A percentile compares a stretch with the other conserved stretches of the same genome.
These are phyloP conservation scores for Malurus splendens DNA, from an alignment of 2,797 vertebrate genomes.

Conservation along the genomic window DNA sequence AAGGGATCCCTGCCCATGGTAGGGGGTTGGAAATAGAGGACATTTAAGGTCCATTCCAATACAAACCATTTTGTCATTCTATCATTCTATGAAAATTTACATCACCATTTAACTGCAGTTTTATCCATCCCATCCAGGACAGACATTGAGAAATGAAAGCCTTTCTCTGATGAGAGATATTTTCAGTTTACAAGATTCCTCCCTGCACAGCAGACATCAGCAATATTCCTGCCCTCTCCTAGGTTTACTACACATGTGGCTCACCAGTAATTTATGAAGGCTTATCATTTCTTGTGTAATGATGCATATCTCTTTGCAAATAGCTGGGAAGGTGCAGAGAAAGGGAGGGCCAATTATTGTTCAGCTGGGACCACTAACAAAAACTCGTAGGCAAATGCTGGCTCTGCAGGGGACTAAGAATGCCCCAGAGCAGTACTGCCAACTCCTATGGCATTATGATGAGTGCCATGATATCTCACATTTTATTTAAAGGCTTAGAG, in stretches of 20 bases:
- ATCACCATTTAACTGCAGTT: background rate
- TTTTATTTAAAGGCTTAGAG: constrained; percentile 2
- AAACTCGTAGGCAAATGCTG: background rate
- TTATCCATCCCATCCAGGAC: background rate
- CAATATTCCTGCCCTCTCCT: background rate
- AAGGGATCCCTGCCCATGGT: background rate
- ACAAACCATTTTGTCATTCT: background rate
- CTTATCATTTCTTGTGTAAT: constrained; percentile 11
- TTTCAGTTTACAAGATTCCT: constrained; percentile 8
- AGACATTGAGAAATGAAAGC: background rate
- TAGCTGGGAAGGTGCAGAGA: background rate
- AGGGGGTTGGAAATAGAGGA: background rate
- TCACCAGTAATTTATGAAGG: constrained; percentile 13
- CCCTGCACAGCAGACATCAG: constrained; percentile 17
- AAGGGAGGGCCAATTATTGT: background rate
- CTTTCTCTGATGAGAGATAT: background rate
- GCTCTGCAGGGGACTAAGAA: background rate
- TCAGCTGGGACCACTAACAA: background rate
- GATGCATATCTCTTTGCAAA: background rate
- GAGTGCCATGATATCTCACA: background rate
- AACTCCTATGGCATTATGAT: background rate
- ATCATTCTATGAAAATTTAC: background rate
- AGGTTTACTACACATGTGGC: background rate
- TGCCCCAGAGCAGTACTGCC: background rate
- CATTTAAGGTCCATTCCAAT: background rate